phyloP scores from a whole-genome alignment of 2,113 vertebrate species.

The Xerus inauris region DNA sequence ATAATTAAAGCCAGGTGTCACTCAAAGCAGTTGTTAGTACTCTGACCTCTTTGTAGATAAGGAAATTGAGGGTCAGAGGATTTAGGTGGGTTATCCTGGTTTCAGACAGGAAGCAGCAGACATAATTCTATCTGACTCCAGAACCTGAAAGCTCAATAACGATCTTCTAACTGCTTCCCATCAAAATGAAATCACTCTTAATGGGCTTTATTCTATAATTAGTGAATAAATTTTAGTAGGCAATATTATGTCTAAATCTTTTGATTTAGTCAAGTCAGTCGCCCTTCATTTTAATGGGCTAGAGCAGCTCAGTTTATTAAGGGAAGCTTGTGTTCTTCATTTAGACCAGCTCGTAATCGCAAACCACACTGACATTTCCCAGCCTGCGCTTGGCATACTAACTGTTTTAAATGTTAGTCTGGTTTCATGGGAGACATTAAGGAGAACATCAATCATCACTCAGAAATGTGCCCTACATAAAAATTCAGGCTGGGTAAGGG shows the following conservation, averaged over 20 bases:
- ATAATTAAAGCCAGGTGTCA: background rate
- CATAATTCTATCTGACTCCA: background rate
- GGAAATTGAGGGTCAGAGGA: background rate
- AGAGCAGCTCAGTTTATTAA: constrained; percentile 44
- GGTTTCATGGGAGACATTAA: constrained; percentile 56
- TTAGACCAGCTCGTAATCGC: constrained; percentile 21
- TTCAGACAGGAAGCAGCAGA: background rate
- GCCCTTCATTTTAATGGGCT: constrained; percentile 53
- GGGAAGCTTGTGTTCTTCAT: constrained; percentile 56
- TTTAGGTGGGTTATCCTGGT: background rate
- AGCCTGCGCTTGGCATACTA: constrained; percentile 66
- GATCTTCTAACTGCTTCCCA: constrained; percentile 3
- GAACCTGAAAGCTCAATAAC: background rate
- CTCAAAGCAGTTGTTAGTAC: background rate
- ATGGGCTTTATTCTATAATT: constrained; percentile 16
- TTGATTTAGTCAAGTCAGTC: background rate
- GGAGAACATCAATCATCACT: constrained; percentile 41
- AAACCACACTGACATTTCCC: constrained; percentile 65
- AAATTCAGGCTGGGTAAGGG: constrained; percentile 39
- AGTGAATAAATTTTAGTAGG: constrained; percentile 58
- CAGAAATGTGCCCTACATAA: constrained; percentile 48
- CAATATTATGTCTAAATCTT: constrained; percentile 30
- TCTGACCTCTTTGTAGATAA: background rate
- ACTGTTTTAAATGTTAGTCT: constrained; percentile 67
- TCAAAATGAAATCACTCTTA: constrained; percentile 13